These are phyloP conservation scores for Phlogophora meticulosa DNA, from an alignment of 2,888 invertebrate genomes.

Conservation along the genomic window DNA sequence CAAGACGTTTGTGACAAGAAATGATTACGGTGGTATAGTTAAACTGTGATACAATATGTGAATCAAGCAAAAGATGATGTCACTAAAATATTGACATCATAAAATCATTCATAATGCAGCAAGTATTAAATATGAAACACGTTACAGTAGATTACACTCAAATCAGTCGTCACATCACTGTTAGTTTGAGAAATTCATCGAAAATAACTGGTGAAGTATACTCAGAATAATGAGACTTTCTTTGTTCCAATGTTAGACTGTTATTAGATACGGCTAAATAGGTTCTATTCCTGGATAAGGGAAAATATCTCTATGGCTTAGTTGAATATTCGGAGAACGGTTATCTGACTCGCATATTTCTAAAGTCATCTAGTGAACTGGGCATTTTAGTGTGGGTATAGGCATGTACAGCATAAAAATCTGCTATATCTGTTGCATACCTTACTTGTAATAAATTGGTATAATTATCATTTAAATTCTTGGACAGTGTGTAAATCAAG, in stretches of 20 bases:
- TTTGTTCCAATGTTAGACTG: constrained; percentile 5
- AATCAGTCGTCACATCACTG: not conserved
- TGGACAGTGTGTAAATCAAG: constrained; percentile 29
- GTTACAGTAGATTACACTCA: not conserved
- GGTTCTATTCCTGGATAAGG: not conserved
- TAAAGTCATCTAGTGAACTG: not conserved
- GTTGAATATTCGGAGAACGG: not conserved
- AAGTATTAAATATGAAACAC: not conserved
- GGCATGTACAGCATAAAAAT: not conserved
- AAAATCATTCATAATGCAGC: not conserved
- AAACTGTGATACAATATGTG: too few relatives aligned
- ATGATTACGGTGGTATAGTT: too few relatives aligned
- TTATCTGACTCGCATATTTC: not conserved
- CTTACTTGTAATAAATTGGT: constrained; percentile 30
- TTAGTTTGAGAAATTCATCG: too few relatives aligned
- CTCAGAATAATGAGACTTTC: not conserved
- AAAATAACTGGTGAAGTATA: not conserved
- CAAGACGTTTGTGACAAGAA: too few relatives aligned
- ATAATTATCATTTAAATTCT: constrained; percentile 51
- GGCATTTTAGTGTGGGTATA: not conserved
- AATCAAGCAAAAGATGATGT: too few relatives aligned
- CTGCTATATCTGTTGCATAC: not conserved
- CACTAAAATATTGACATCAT: not conserved
- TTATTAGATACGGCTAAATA: not conserved
- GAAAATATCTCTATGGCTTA: not conserved